phyloP scores from a whole-genome alignment of 2,797 vertebrate species.

The Knipowitschia caucasica region DNA sequence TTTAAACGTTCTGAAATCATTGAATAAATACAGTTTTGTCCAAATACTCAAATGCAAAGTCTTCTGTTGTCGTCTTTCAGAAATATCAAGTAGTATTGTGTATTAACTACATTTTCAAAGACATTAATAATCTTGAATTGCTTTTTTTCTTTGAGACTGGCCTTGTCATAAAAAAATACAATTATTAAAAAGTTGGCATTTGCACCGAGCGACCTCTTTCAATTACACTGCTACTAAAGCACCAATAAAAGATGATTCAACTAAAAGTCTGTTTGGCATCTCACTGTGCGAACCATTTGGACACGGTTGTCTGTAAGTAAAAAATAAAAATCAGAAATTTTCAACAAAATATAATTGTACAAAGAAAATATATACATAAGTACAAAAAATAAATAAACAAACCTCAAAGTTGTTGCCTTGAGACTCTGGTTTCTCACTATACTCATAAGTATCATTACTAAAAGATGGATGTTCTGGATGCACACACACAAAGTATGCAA shows the following conservation, averaged over 20 bases:
- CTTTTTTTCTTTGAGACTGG: not conserved
- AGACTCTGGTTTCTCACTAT: not conserved
- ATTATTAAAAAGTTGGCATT: conserved; percentile 8
- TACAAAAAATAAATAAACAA: not conserved
- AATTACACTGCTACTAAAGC: conserved; percentile 13
- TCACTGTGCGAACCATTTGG: not conserved
- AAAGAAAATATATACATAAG: not conserved
- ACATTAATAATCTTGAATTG: not conserved
- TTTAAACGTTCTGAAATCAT: not conserved
- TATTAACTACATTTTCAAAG: conserved; percentile 11
- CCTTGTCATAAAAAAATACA: not conserved
- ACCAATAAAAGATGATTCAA: conserved; percentile 11
- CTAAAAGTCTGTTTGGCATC: not conserved
- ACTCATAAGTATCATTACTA: too few relatives aligned
- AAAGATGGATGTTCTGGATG: not conserved
- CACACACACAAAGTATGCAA: not conserved
- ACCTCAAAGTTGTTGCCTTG: not conserved
- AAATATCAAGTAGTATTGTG: not conserved
- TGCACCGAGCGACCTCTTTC: conserved; percentile 16
- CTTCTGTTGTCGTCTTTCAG: not conserved
- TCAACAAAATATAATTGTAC: not conserved
- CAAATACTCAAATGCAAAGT: not conserved
- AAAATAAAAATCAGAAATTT: not conserved
- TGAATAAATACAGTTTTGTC: not conserved
- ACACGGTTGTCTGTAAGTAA: too few relatives aligned